phyloP scores from a whole-genome alignment of 2,888 invertebrate species.

The Druceiella hillmani region DNA sequence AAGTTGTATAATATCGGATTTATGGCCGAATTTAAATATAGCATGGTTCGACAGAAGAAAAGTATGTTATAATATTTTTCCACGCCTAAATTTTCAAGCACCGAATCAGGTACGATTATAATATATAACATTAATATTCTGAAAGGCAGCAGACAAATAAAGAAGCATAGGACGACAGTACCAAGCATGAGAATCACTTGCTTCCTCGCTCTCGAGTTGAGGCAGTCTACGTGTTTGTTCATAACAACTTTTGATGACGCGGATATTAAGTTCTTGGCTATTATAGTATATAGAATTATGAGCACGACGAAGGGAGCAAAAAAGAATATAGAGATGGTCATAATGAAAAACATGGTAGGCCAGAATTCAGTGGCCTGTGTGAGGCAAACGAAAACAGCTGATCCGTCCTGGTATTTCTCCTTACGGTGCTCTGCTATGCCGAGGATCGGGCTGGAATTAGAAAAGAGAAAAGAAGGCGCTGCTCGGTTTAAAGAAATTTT shows the following conservation, averaged over 20 bases:
- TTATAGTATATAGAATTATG: slow-evolving; percentile 74
- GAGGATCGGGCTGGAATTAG: slow-evolving; percentile 71
- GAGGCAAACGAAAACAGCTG: slow-evolving; percentile 67
- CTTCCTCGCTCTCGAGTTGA: slow-evolving; percentile 64
- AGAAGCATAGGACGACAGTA: slow-evolving; percentile 82
- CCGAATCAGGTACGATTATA: slow-evolving; percentile 67
- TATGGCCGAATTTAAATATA: slow-evolving; percentile 84
- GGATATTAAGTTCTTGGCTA: slow-evolving; percentile 76
- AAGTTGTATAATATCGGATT: slow-evolving; percentile 91
- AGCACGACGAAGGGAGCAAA: slow-evolving; percentile 74
- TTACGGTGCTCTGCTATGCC: slow-evolving; percentile 69
- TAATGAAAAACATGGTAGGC: slow-evolving; percentile 74
- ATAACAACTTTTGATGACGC: slow-evolving; percentile 61
- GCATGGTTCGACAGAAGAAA: slow-evolving; percentile 80
- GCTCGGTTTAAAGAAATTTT: no score
- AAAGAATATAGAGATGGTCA: slow-evolving; percentile 76
- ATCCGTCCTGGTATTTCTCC: slow-evolving; percentile 64
- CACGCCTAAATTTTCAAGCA: slow-evolving; percentile 61
- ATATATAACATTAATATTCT: slow-evolving; percentile 79
- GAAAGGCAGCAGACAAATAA: slow-evolving; percentile 83
- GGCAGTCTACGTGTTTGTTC: slow-evolving; percentile 67
- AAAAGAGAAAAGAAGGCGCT: slow-evolving; percentile 33
- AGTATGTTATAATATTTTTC: slow-evolving; percentile 78
- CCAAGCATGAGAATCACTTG: slow-evolving; percentile 86
- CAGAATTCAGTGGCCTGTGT: slow-evolving; percentile 72